Base-by-base conservation (phyloP, 64 coral and sea anemone genomes). In the Orbicella faveolata region DNA sequence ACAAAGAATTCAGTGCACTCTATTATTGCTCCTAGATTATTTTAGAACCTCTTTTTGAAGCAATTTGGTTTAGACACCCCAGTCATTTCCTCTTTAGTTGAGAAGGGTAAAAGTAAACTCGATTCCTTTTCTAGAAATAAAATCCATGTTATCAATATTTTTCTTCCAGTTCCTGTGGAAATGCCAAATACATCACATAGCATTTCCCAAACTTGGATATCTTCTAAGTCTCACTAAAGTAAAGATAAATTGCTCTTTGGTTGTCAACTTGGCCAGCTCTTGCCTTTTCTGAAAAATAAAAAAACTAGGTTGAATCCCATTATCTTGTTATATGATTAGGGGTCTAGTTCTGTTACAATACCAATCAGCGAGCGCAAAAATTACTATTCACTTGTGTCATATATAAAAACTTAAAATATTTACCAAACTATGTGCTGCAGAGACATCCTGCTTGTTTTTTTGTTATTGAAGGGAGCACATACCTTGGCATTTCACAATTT, bases 11-110 rank as follows among this genome's bases (percentile, higher is more conserved):
- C 76, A 67, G 88, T 89, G 48, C 88, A 81, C 80, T 89, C 83
- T 94, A 94, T 90, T 87, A 94, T 88, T 87, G 82, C 93, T 90
- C 93, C 65, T 35, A 94, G 36, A 94, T 94, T 87, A 39, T 74
- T 79, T 41, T 90, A 77, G 39, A 23, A 77, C 23, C 66, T 65
- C 90, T 91, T 84, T 91, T 20, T 63, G 65, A 73, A 84, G 89
- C 80, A 80, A 30, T 84, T 77, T 34, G 77, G 80, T 65, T 81
- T 90, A 4, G 78, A n/a, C 20, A 90, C 53, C 79, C 51, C 88
- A 6, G 1, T 61, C 69, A 81, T 61, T 34, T 81, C 78, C 20
- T 81, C 77, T 54, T 59, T 81, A 23, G 88, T 90, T 23, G 78
- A 36, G 52, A 90, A 90, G 23, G 88, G 77, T 81, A 81, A 81